Conservation (phyloP, 2,888 invertebrate genomes). For the Seira sanloemensis region DNA sequence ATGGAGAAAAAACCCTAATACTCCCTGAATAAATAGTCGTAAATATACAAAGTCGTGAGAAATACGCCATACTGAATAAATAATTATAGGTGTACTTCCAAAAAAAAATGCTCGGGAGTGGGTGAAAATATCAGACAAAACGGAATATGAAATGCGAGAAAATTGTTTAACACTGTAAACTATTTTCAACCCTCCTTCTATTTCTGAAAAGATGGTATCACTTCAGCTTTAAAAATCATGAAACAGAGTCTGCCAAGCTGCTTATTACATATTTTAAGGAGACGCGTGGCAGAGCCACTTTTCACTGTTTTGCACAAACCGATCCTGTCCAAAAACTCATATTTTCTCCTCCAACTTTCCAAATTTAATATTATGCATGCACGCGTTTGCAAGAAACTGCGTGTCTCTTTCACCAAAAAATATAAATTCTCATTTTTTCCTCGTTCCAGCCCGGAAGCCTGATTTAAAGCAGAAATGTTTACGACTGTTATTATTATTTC, state of each 20-base stretch:
- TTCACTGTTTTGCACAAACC: neutral
- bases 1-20: too few species aligned
- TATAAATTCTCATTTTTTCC: constrained; percentile 34
- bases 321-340: neutral
- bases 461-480: constrained; percentile 60
- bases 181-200: too few species aligned
- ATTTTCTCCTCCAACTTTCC: neutral
- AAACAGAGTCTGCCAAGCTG: too few species aligned
- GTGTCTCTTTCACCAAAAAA: neutral
- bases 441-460: constrained; percentile 20
- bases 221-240: too few species aligned
- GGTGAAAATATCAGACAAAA: too few species aligned
- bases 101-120: too few species aligned
- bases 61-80: too few species aligned
- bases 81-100: too few species aligned
- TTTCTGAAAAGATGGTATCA: neutral
- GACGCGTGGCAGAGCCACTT: constrained; percentile 16
- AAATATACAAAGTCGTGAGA: too few species aligned
- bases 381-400: neutral
- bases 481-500: constrained; percentile 60
- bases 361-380: neutral
- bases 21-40: too few species aligned
- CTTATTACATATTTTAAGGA: neutral
- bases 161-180: neutral
- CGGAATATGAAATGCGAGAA: too few species aligned